Evolutionary conservation across 2,113 vertebrate genomes (phyloP).

Genomic region (Menidia beryllina): DNA sequence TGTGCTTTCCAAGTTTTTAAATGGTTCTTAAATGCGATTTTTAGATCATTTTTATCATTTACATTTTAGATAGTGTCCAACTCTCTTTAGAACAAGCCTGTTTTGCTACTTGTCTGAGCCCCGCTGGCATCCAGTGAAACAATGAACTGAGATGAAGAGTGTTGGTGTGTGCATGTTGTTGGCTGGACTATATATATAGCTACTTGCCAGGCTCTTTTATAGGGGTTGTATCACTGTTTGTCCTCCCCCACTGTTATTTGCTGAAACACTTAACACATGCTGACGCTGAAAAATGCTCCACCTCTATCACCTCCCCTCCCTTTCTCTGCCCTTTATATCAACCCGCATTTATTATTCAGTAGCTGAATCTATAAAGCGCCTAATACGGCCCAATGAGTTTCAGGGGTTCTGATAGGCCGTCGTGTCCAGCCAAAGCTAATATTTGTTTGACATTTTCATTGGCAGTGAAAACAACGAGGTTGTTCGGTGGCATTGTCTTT

Average conservation of each 20-base stretch:
- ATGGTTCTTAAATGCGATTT: no score
- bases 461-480: slow-evolving; percentile 70
- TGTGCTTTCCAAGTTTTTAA: no score
- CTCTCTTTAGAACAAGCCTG: no score
- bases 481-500: slow-evolving; percentile 29
- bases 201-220: neutral
- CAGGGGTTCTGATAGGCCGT: slow-evolving; percentile 77
- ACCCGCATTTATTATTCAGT: slow-evolving; percentile 68
- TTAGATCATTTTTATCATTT: no score
- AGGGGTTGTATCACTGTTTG: slow-evolving; percentile 6
- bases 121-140: no score
- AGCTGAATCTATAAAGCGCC: slow-evolving; percentile 85
- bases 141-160: neutral
- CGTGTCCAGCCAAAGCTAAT: slow-evolving; percentile 87
- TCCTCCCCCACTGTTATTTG: slow-evolving; percentile 85
- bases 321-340: slow-evolving; percentile 37
- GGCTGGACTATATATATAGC: neutral
- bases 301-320: slow-evolving; percentile 12
- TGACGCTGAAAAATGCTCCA: slow-evolving; percentile 40
- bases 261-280: slow-evolving; percentile 85
- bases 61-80: no score
- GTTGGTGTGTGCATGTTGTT: neutral
- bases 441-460: slow-evolving; percentile 88
- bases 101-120: no score
- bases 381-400: slow-evolving; percentile 72